These are phyloP conservation scores for Pammene aurita DNA, from an alignment of 2,888 invertebrate species.

Conservation along the genomic window DNA sequence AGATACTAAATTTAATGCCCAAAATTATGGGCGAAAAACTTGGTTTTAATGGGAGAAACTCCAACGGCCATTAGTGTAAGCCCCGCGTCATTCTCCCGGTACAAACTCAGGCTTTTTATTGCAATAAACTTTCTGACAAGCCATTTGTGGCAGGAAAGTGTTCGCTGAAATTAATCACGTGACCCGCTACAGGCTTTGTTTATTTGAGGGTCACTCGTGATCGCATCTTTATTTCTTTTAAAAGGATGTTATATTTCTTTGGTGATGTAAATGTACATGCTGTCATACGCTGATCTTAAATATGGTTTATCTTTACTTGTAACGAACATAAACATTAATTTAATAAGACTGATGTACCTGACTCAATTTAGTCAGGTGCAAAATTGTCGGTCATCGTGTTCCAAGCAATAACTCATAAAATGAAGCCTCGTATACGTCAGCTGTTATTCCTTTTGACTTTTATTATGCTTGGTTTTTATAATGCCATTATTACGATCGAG, in stretches of 20 bases:
- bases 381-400: no score
- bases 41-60: slow-evolving; percentile 69
- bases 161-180: slow-evolving; percentile 76
- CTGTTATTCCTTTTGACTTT: no score
- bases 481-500: no score
- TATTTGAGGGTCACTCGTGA: slow-evolving; percentile 58
- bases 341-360: no score
- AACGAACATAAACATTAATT: neutral
- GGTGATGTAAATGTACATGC: neutral
- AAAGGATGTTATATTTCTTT: slow-evolving; percentile 17
- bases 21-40: slow-evolving; percentile 57
- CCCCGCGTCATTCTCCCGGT: slow-evolving; percentile 71
- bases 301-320: no score
- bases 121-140: slow-evolving; percentile 80
- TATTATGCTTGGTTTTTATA: no score
- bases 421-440: no score
- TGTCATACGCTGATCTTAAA: neutral
- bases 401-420: no score
- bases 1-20: slow-evolving; percentile 49
- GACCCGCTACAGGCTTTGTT: slow-evolving; percentile 66
- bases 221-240: slow-evolving; percentile 64
- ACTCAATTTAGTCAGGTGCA: no score
- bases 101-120: slow-evolving; percentile 75
- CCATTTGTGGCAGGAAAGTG: slow-evolving; percentile 76
- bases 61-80: slow-evolving; percentile 73